Base-by-base conservation (phyloP, 2,113 vertebrate genomes). In the Cephalopterus ornatus region DNA sequence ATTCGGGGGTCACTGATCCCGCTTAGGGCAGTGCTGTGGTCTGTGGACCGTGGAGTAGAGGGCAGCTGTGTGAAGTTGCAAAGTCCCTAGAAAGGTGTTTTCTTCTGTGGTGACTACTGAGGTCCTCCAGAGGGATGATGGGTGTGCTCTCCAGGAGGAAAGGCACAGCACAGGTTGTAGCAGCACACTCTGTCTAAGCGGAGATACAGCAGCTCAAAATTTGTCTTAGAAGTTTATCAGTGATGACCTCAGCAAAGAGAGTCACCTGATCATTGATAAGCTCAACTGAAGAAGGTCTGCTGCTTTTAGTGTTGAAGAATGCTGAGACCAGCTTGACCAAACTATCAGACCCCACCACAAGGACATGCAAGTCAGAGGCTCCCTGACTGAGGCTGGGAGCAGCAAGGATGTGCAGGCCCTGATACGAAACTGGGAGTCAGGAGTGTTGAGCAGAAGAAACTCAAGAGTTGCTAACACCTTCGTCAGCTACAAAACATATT, bases 51-150 rank as follows among this genome's bases (percentile, higher is more conserved):
- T 6, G 1, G 22, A 20, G 33, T 14, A 12, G 7, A n/a, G 46
- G 39, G 41, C 1, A 3, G 58, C 32, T 35, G n/a, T 35, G 56
- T 59, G 56, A 24, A 15, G 56, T 9, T 77, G 23, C 16, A 14
- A 32, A 39, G 28, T 32, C 46, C 35, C 28, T 62, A 23, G 22
- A 30, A 61, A 77, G 44, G 28, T 32, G 28, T 67, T 67, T 73
- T 62, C 20, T 56, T 47, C 53, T 33, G 20, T 4, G 17, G 41
- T 50, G 71, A 39, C 18, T 33, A 3, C 0, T 46, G 72, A 39
- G 5, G 26, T 52, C 10, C 14, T 17, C 17, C 2, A 1, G 14
- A 32, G 37, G 37, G 55, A 35, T 0, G 3, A 46, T 8, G 21
- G 47, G 5, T 23, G 47, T 68, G 20, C 23, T 49, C 23, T 39